Evolutionary conservation across 2,888 invertebrate genomes (phyloP), one percentile per base, ranked within the genome.

Genomic region (Masnerella sp.): DNA sequence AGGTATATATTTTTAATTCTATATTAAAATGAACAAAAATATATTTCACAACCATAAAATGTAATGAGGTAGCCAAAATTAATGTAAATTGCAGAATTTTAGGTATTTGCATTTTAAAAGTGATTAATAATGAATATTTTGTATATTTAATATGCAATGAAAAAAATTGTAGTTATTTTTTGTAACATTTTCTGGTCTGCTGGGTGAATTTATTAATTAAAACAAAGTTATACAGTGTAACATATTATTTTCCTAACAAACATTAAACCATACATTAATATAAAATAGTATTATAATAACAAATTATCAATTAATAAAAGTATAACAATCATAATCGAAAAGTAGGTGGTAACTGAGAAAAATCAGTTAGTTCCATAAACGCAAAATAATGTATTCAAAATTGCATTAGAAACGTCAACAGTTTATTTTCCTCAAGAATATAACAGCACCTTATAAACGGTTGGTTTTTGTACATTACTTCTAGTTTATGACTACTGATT

Each of bases 401-500:
- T 32, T 32, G 20, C 47, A n/a, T 18, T 65, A 52, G 28, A 14
- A 36, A 36, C 4, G 2, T 14, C 8, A 36, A 36, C 15, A 36
- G n/a, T 14, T 14, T 14, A 36, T 36, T 36, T 36, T 3, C 8
- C 14, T 36, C 5, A 2, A 9, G 2, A 30, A 8, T 2, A 30
- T 7, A 30, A 36, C n/a, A n/a, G n/a, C n/a, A 36, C 18, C 11
- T 18, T 40, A 18, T 40, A 40, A 40, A 40, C 18, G n/a, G 1
- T 14, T 36, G 36, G 14, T 2, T 40, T 9, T 40, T 28, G 25
- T n/a, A 25, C 15, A 15, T 8, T 9, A 45, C 14, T 45, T 45
- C 14, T 28, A 45, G 17, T 28, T 45, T 15, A 28, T 4, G n/a
- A 25, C 28, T 25, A 15, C 28, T 45, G 7, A 45, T 28, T 28